Percentiles rank a stretch among this genome's conserved stretches.
Evolutionary conservation across 2,797 vertebrate species (phyloP).

Genomic region (Buphagus erythrorhynchus): DNA sequence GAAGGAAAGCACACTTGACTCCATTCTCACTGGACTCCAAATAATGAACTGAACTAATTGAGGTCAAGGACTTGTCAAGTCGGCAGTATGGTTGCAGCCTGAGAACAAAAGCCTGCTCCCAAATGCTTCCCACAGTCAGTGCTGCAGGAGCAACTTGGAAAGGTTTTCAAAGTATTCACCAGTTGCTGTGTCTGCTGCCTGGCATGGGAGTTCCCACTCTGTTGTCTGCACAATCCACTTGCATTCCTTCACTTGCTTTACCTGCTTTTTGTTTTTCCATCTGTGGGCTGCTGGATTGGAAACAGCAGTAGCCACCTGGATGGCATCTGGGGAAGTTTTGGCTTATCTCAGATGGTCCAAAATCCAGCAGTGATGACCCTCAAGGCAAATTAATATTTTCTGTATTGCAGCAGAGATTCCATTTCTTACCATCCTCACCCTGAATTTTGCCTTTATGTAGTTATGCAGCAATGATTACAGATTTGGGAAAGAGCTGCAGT

Average conservation of each 20-base stretch:
- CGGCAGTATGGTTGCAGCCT: background rate
- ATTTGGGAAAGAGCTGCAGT: background rate
- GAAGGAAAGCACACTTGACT: background rate
- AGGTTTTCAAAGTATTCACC: background rate
- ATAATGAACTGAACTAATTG: background rate
- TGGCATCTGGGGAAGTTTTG: background rate
- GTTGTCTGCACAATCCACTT: background rate
- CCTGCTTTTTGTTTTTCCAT: background rate
- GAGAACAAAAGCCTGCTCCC: conserved; percentile 10
- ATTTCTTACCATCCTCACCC: background rate
- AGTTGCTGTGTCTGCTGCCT: background rate
- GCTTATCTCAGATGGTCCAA: background rate
- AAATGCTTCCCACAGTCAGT: background rate
- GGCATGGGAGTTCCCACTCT: background rate
- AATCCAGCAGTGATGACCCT: background rate
- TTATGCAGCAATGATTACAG: background rate
- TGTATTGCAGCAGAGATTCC: background rate
- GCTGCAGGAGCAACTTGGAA: background rate
- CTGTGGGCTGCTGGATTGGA: background rate
- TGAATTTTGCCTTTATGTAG: background rate
- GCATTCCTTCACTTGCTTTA: background rate
- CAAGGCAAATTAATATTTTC: background rate
- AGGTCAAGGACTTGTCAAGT: background rate
- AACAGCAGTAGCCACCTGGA: background rate
- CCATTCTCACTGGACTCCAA: background rate